Base-by-base conservation (phyloP, 2,888 invertebrate species). In the Neoaliturus tenellus region DNA sequence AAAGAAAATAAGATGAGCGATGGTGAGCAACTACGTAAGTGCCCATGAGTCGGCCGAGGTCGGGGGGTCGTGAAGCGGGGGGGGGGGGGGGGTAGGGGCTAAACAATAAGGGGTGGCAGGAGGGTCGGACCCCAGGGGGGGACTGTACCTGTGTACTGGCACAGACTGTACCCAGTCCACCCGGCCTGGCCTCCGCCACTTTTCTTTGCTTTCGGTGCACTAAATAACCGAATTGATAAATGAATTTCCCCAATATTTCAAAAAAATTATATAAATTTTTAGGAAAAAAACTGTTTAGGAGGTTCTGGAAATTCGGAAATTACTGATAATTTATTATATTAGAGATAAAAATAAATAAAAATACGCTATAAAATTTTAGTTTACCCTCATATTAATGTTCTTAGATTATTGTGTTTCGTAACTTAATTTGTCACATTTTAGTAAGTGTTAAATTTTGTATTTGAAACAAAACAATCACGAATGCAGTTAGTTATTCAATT, bases 121-220 rank as follows among this genome's bases (percentile, higher is more conserved):
- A 67, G 67, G 67, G 67, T 67, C 67, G 67, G n/a, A 67, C 67
- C 67, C 67, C 67, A 20, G 31, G 31, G 33, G 6, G 14, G 8
- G 67, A 67, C 67, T 67, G 67, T 67, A 67, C 67, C 67, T 28
- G 6, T 51, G 58, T 5, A 28, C 1, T 28, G 31, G 67, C 67
- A n/a, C 31, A 17, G 67, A 67, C 67, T 67, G 67, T 67, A 67
- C 67, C 33, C 31, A 1, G 33, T 33, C 58, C 31, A 33, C 67
- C 31, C 31, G 31, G 67, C 67, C 28, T 25, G 58, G 58, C 28
- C 58, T n/a, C 25, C 8, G 58, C 25, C 58, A 4, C 58, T 58
- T 23, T 23, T 25, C 23, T 6, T 23, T 14, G 25, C 58, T 25
- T n/a, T 58, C 58, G 6, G 28, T 51, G 51, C 17, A 51, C 4